Conservation (phyloP, 1,140 invertebrate genomes). For the Drosophila neocordata region DNA sequence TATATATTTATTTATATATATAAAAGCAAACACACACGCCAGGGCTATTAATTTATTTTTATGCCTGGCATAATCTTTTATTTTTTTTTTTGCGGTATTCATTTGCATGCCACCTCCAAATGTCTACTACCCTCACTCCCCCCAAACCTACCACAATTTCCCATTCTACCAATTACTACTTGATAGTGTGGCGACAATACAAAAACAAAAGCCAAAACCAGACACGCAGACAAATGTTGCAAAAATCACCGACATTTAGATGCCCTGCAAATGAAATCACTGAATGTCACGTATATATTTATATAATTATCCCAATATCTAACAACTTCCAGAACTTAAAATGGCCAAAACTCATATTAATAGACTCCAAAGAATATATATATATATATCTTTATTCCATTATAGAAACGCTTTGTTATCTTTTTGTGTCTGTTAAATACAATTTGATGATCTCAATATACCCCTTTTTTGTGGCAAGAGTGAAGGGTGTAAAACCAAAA, state of each 20-base stretch:
- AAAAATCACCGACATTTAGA: background rate
- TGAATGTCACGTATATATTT: too few species aligned
- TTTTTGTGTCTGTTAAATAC: background rate
- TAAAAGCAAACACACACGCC: conserved; percentile 35
- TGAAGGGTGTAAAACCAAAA: conserved; percentile 8
- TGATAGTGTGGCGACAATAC: conserved; percentile 44
- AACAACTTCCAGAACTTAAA: too few species aligned
- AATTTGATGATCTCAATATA: background rate
- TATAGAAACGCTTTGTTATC: too few species aligned
- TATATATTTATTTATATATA: background rate
- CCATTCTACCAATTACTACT: conserved; percentile 15
- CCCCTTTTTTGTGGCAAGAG: background rate
- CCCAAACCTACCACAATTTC: background rate
- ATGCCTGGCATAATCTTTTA: conserved; percentile 72
- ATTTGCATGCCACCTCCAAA: conserved; percentile 44
- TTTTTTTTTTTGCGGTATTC: conserved; percentile 48
- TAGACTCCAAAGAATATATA: too few species aligned
- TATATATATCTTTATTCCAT: too few species aligned
- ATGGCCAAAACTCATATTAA: too few species aligned
- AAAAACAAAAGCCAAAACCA: conserved; percentile 41
- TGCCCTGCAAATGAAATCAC: too few species aligned
- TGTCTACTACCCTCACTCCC: background rate
- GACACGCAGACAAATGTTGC: conserved; percentile 22
- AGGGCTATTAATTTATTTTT: conserved; percentile 76
- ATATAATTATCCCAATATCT: too few species aligned